Conservation (phyloP, 2,888 invertebrate species). For the Acleris emargana region DNA sequence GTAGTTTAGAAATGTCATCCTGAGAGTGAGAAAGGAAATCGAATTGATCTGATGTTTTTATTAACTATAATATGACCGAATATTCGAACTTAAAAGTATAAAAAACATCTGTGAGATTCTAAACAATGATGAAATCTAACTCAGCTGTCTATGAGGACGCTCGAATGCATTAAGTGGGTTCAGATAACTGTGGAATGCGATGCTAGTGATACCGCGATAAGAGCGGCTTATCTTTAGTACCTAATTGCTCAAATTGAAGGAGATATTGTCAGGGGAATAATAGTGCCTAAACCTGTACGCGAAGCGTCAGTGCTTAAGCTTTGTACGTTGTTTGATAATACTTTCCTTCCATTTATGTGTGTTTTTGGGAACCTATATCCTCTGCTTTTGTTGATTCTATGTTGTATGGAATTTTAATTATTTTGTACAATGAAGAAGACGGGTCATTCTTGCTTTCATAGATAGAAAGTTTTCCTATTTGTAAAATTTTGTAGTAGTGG, state of each 20-base stretch:
- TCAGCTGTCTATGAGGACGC: slow-evolving; percentile 57
- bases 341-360: background rate
- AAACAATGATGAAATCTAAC: slow-evolving; percentile 63
- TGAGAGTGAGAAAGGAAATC: too few species aligned
- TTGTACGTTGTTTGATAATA: background rate
- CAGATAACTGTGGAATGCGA: slow-evolving; percentile 74
- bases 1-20: too few species aligned
- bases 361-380: too few species aligned
- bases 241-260: slow-evolving; percentile 60
- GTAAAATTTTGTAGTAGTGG: too few species aligned
- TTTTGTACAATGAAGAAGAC: too few species aligned
- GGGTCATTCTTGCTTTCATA: too few species aligned
- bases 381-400: too few species aligned
- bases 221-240: slow-evolving; percentile 65
- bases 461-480: too few species aligned
- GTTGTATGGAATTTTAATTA: too few species aligned
- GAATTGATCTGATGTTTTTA: too few species aligned
- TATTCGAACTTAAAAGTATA: too few species aligned
- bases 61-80: too few species aligned
- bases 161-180: slow-evolving; percentile 68
- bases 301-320: background rate
- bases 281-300: background rate
- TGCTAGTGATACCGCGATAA: slow-evolving; percentile 70
- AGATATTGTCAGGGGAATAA: slow-evolving; percentile 6
- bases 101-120: slow-evolving; percentile 41